These are phyloP conservation scores for Doryteuthis pealeii DNA, from an alignment of 1,140 invertebrate species.

Conservation along the genomic window DNA sequence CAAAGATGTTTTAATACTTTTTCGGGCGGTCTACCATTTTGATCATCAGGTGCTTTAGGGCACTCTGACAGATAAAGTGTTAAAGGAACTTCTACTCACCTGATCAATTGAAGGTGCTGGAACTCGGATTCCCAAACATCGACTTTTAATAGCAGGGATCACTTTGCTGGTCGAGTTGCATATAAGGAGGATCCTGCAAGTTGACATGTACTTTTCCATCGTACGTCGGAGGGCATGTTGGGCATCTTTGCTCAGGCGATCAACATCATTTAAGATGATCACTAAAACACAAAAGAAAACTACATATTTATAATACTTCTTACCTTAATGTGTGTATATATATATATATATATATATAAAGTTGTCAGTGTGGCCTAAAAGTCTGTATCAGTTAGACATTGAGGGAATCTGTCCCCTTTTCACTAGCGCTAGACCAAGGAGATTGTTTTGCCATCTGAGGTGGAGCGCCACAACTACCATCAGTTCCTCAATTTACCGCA, in stretches of 20 bases:
- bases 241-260: constrained; percentile 94
- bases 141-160: constrained; percentile 90
- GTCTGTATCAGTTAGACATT: too few relatives aligned
- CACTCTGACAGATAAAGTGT: too few relatives aligned
- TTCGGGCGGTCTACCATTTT: too few relatives aligned
- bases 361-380: too few relatives aligned
- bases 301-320: not conserved
- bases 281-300: constrained; percentile 65
- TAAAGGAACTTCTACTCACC: constrained; percentile 62
- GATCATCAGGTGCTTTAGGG: too few relatives aligned
- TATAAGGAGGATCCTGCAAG: constrained; percentile 92
- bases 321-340: not conserved
- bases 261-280: constrained; percentile 92
- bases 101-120: constrained; percentile 81
- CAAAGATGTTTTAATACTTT: too few relatives aligned
- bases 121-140: constrained; percentile 89
- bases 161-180: constrained; percentile 91
- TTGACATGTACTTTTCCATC: constrained; percentile 98
- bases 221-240: constrained; percentile 96
- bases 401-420: too few relatives aligned
- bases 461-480: too few relatives aligned
- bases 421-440: too few relatives aligned
- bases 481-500: too few relatives aligned
- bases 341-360: too few relatives aligned
- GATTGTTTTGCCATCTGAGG: too few relatives aligned